phyloP scores from a whole-genome alignment of 2,113 vertebrate genomes.

The Tamias sibiricus region DNA sequence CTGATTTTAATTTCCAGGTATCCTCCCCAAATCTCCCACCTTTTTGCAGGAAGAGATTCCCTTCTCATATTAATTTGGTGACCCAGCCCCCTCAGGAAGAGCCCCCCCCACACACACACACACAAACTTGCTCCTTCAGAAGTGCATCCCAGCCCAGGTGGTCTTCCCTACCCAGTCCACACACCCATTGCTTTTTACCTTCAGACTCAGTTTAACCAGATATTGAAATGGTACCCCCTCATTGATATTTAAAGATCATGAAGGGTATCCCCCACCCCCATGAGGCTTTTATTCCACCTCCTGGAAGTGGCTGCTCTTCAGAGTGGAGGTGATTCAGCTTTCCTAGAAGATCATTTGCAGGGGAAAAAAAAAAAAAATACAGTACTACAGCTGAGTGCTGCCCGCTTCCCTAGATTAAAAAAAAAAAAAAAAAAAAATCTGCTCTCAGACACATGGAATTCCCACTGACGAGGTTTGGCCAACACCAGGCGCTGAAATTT shows the following conservation, averaged over 20 bases:
- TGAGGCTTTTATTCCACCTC: conserved; percentile 26
- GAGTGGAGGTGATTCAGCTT: conserved; percentile 73
- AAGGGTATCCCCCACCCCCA: background rate
- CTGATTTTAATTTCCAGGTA: background rate
- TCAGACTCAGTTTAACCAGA: background rate
- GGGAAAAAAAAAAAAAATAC: background rate
- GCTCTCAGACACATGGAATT: conserved; percentile 76
- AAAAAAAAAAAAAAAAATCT: conserved; percentile 58
- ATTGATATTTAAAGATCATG: conserved; percentile 15
- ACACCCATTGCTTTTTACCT: background rate
- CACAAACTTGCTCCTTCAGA: background rate
- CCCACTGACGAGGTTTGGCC: conserved; percentile 67
- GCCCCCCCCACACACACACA: too few relatives aligned
- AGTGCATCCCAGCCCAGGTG: background rate
- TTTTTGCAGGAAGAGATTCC: background rate
- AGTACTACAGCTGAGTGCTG: conserved; percentile 54
- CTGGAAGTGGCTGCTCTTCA: conserved; percentile 62
- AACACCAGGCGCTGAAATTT: conserved; percentile 37
- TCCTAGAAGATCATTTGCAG: conserved; percentile 75
- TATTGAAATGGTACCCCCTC: background rate
- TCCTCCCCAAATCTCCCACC: background rate
- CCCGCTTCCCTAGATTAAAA: conserved; percentile 48
- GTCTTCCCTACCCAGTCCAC: background rate
- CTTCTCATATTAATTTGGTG: background rate
- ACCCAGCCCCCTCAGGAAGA: background rate